phyloP scores from a whole-genome alignment of 2,888 invertebrate species.

The Ectemnius lituratus region DNA sequence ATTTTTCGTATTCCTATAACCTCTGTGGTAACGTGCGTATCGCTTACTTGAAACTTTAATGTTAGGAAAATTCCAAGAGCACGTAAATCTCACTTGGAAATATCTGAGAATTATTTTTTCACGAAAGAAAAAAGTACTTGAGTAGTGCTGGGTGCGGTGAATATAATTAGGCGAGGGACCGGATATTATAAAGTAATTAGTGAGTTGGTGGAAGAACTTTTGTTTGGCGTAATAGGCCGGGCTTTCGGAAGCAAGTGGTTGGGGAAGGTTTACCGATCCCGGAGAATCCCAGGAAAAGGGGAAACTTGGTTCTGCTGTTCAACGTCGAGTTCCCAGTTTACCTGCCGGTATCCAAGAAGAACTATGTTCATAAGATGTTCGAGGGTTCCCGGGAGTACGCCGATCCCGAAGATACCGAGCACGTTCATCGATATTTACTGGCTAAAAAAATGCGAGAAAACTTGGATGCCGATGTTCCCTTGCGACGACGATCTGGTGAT shows the following conservation, averaged over 20 bases:
- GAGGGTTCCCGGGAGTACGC: conserved; percentile 38
- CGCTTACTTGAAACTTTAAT: neutral
- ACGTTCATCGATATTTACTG: conserved; percentile 60
- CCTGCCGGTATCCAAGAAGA: conserved; percentile 78
- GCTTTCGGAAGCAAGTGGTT: conserved; percentile 84
- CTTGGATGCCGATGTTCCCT: conserved; percentile 58
- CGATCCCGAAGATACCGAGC: conserved; percentile 50
- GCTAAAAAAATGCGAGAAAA: conserved; percentile 63
- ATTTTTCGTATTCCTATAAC: conserved; percentile 84
- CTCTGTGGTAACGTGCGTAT: conserved; percentile 82
- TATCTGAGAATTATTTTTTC: no score
- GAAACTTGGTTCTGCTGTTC: conserved; percentile 86
- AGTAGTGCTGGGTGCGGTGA: no score
- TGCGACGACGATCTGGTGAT: conserved; percentile 50
- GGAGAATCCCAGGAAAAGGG: conserved; percentile 82
- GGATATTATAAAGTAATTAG: no score
- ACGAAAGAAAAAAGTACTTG: no score
- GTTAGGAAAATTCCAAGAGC: no score
- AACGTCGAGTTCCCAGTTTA: conserved; percentile 81
- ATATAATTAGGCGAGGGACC: no score
- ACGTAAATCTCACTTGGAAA: no score
- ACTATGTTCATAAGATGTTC: conserved; percentile 68
- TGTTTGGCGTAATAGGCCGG: conserved; percentile 77
- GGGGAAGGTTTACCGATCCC: conserved; percentile 87
- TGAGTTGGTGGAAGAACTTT: no score